These are phyloP conservation scores for Petrophora chlorosata DNA, from an alignment of 2,888 invertebrate genomes.

Conservation along the genomic window DNA sequence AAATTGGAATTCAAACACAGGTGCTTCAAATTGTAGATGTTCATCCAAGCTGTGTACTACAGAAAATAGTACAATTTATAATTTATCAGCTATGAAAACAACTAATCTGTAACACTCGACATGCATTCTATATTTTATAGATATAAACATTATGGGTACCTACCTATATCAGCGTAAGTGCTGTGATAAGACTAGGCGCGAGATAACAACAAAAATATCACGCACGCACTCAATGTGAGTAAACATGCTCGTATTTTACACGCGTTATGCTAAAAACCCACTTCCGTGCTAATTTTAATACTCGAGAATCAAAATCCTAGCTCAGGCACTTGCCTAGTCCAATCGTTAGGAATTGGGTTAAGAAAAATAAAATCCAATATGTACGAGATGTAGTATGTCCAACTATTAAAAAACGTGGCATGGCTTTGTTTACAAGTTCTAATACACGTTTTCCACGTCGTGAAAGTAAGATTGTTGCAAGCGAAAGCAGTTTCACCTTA, in stretches of 20 bases:
- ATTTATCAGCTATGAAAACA: not conserved
- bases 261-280: not conserved
- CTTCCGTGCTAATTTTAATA: not conserved
- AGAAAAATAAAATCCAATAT: too few species aligned
- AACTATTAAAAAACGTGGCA: constrained; percentile 3
- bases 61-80: too few species aligned
- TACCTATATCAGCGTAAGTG: not conserved
- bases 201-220: constrained; percentile 47
- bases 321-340: not conserved
- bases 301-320: too few species aligned
- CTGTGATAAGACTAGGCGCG: constrained; percentile 34
- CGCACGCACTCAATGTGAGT: constrained; percentile 26
- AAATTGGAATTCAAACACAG: too few species aligned
- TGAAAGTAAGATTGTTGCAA: constrained; percentile 42
- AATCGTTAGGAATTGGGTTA: not conserved
- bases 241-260: constrained; percentile 6
- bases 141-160: not conserved
- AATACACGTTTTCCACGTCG: constrained; percentile 22
- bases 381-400: too few species aligned
- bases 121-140: not conserved
- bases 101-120: not conserved
- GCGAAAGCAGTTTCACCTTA: constrained; percentile 59
- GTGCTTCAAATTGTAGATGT: too few species aligned
- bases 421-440: constrained; percentile 15
- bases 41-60: too few species aligned